phyloP scores from a whole-genome alignment of 2,888 invertebrate genomes.

The Leptinotarsa tumamoca region DNA sequence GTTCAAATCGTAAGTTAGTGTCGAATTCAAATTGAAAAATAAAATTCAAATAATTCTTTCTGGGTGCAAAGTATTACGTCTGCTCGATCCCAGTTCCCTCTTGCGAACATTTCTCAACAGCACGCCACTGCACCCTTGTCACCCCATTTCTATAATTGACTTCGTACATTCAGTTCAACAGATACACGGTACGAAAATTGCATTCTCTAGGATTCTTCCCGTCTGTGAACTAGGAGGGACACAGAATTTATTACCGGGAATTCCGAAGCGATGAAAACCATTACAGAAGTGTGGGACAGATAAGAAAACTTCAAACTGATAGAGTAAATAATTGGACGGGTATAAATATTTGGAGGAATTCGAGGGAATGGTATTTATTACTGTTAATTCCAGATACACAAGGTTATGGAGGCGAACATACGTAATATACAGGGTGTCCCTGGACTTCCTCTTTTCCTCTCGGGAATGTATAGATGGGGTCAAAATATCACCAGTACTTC shows the following conservation, averaged over 20 bases:
- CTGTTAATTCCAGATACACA: conserved; percentile 6
- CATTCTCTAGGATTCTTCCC: not conserved
- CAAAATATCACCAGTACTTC: too few relatives aligned
- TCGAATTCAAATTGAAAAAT: too few relatives aligned
- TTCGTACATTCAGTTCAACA: not conserved
- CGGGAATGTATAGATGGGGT: too few relatives aligned
- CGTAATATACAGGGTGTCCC: not conserved
- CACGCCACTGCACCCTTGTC: not conserved
- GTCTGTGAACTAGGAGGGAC: not conserved
- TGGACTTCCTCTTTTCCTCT: too few relatives aligned
- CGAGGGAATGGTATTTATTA: conserved; percentile 10
- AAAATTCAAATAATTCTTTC: too few relatives aligned
- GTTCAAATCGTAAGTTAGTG: too few relatives aligned
- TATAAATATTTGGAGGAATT: conserved; percentile 29
- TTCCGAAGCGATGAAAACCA: conserved; percentile 29
- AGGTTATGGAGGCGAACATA: not conserved
- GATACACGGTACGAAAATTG: not conserved
- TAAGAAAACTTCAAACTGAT: conserved; percentile 32
- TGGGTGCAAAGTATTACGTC: too few relatives aligned
- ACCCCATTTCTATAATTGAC: not conserved
- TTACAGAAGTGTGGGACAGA: conserved; percentile 36
- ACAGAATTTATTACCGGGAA: conserved; percentile 8
- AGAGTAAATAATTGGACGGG: conserved; percentile 33
- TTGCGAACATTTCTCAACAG: too few relatives aligned
- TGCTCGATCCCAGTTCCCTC: too few relatives aligned